These are phyloP conservation scores for Bucco capensis DNA, from an alignment of 2,113 vertebrate species.

Conservation along the genomic window DNA sequence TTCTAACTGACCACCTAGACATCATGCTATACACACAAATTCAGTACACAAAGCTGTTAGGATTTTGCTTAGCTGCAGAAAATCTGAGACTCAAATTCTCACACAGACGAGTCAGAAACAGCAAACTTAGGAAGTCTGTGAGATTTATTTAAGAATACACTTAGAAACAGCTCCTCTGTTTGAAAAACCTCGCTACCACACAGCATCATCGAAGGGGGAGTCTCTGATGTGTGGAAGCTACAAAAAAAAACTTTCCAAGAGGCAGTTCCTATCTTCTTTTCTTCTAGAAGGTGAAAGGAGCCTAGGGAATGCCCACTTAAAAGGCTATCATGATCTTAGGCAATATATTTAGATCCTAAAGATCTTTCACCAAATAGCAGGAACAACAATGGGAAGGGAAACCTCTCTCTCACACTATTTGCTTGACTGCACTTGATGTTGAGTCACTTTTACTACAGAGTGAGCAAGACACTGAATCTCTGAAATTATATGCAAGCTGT, in stretches of 20 bases:
- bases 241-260: not conserved
- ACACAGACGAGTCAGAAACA: not conserved
- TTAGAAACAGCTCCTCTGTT: not conserved
- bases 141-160: not conserved
- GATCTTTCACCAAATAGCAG: not conserved
- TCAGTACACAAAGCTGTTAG: not conserved
- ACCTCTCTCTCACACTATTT: not conserved
- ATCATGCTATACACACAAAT: not conserved
- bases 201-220: fast-evolving
- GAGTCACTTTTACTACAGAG: not conserved
- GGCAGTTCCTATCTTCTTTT: not conserved
- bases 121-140: not conserved
- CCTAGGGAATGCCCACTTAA: not conserved
- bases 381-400: constrained; percentile 8
- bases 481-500: not conserved
- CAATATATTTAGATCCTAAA: not conserved
- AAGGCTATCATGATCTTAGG: not conserved
- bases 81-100: not conserved
- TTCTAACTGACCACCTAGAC: not conserved
- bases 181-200: not conserved
- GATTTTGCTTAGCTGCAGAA: not conserved
- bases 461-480: not conserved
- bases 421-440: not conserved
- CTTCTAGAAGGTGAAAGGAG: not conserved
- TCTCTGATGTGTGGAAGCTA: not conserved